phyloP scores from a whole-genome alignment of 2,797 vertebrate genomes.

The Sebastes hubbsi region DNA sequence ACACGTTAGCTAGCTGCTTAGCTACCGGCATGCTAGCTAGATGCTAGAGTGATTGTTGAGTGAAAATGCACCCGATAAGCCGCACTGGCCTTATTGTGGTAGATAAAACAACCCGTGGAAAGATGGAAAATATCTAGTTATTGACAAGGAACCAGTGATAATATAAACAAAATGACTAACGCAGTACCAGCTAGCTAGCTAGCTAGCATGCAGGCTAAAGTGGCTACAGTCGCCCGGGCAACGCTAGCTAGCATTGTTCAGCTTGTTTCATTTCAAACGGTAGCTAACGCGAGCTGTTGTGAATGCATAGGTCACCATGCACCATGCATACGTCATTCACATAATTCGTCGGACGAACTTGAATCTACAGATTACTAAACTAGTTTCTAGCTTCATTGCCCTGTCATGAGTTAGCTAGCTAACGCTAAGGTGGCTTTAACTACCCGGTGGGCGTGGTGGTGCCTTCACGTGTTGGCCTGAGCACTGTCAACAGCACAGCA shows the following conservation, averaged over 20 bases:
- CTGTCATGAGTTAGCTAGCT: neutral
- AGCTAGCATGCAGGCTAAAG: neutral
- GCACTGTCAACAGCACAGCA: conserved; percentile 23
- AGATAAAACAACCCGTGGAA: rapidly evolving
- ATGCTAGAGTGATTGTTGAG: neutral
- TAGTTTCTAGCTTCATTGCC: neutral
- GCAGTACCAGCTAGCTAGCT: neutral
- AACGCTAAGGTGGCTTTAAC: neutral
- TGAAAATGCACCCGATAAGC: conserved; percentile 11
- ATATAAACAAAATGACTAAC: neutral
- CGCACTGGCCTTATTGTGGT: rapidly evolving
- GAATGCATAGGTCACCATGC: neutral
- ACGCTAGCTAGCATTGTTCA: neutral
- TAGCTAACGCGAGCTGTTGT: neutral
- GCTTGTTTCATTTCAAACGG: neutral
- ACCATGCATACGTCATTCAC: too few species aligned
- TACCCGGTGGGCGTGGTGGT: conserved; percentile 37
- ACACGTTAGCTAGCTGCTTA: neutral
- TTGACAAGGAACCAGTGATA: neutral
- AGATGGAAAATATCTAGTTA: neutral
- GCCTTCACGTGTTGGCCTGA: conserved; percentile 8
- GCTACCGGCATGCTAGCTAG: neutral
- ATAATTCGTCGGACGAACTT: neutral
- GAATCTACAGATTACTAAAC: too few species aligned
- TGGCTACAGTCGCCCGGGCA: neutral